Percentiles rank a stretch among this genome's conserved stretches.
Evolutionary conservation across 2,888 invertebrate species (phyloP).

Genomic region (Lymantria monacha): DNA sequence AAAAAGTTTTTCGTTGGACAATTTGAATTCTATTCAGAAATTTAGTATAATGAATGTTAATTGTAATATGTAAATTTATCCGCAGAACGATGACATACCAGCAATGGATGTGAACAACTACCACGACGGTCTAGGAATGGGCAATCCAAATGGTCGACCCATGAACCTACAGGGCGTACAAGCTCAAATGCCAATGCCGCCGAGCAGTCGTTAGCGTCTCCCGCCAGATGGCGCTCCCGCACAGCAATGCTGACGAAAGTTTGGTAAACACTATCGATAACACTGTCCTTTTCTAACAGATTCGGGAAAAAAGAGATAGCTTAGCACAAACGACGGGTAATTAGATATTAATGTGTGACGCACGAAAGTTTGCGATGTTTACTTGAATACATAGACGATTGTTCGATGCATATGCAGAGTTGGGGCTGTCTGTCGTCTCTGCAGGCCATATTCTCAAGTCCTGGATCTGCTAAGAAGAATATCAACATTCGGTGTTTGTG

Average conservation of each 20-base stretch:
- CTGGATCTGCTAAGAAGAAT: no score
- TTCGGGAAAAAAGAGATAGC: not conserved
- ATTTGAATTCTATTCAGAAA: no score
- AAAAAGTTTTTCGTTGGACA: no score
- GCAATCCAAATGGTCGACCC: slow-evolving; percentile 76
- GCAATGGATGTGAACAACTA: slow-evolving; percentile 88
- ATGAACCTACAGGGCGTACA: slow-evolving; percentile 78
- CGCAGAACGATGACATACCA: slow-evolving; percentile 88
- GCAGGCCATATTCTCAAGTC: no score
- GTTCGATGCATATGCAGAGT: no score
- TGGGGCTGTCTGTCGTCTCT: no score
- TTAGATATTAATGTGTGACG: no score
- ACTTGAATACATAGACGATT: no score
- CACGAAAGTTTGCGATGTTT: no score
- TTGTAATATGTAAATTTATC: no score
- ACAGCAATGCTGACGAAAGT: slow-evolving; percentile 5
- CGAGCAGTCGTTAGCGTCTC: slow-evolving; percentile 64
- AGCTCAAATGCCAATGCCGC: slow-evolving; percentile 73
- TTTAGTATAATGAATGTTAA: no score
- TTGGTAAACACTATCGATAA: slow-evolving; percentile 6
- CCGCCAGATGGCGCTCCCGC: not conserved
- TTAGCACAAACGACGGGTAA: no score
- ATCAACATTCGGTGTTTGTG: slow-evolving; percentile 10
- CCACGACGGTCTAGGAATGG: slow-evolving; percentile 80
- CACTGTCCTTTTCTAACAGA: slow-evolving; percentile 10